Percentiles rank a stretch among this genome's conserved stretches.
phyloP scores from a whole-genome alignment of 2,888 invertebrate species.

The Plutella xylostella region DNA sequence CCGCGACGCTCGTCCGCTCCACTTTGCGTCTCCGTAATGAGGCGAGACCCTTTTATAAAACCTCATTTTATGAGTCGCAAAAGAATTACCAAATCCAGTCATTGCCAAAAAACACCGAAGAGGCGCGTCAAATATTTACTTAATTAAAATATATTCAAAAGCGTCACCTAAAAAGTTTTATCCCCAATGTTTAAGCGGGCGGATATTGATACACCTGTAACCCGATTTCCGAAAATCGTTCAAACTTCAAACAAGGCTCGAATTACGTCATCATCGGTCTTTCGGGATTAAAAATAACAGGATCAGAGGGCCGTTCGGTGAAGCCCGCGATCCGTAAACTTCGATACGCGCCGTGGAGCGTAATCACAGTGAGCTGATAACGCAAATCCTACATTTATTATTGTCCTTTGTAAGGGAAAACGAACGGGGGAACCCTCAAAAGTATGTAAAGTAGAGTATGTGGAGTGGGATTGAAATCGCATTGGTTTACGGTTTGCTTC shows the following conservation, averaged over 20 bases:
- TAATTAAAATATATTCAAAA: no score
- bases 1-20: background rate
- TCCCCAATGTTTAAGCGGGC: no score
- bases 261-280: background rate
- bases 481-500: background rate
- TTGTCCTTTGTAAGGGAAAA: slow-evolving; percentile 42
- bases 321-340: background rate
- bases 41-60: background rate
- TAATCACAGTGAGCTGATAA: slow-evolving; percentile 24
- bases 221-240: background rate
- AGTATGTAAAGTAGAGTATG: slow-evolving; percentile 17
- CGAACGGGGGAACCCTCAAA: slow-evolving; percentile 29
- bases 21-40: background rate
- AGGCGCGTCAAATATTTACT: no score
- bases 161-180: no score
- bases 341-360: slow-evolving; percentile 4
- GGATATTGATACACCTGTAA: no score
- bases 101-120: no score
- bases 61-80: no score
- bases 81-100: no score
- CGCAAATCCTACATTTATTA: slow-evolving; percentile 36
- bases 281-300: background rate
- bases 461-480: slow-evolving; percentile 1
- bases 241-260: background rate
- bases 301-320: background rate